Conservation (phyloP, 2,113 vertebrate species). For the Acanthisitta chloris region DNA sequence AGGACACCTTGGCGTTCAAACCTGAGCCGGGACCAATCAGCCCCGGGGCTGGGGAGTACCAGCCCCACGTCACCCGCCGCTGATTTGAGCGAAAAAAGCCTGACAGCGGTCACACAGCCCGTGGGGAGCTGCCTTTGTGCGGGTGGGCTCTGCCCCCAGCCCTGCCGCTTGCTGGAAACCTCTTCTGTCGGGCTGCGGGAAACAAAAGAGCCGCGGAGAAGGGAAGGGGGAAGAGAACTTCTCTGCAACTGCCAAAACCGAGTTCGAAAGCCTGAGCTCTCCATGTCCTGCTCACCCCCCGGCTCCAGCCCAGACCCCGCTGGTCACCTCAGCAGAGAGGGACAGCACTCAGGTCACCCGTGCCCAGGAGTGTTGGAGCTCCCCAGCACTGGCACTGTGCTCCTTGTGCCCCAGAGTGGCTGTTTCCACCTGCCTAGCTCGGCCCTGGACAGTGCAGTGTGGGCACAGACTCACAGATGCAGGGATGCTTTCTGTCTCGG, state of each 20-base stretch:
- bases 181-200: background rate
- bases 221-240: background rate
- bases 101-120: constrained; percentile 9
- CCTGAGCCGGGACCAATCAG: constrained; percentile 63
- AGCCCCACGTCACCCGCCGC: constrained; percentile 32
- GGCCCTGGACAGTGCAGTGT: fast-evolving
- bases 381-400: background rate
- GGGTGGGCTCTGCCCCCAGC: background rate
- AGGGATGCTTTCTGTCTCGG: background rate
- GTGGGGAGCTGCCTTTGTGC: constrained; percentile 11
- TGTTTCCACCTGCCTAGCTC: background rate
- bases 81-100: background rate
- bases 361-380: background rate
- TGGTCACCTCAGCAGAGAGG: background rate
- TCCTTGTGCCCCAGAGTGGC: fast-evolving
- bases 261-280: background rate
- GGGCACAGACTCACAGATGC: background rate
- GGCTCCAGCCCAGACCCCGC: background rate
- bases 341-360: background rate
- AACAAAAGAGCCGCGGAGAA: background rate
- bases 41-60: constrained; percentile 19
- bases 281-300: background rate
- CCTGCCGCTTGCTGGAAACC: background rate
- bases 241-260: background rate
- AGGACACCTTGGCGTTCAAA: constrained; percentile 70